These are phyloP conservation scores for Galerucella nymphaeae DNA, from an alignment of 2,888 invertebrate genomes.

Conservation along the genomic window DNA sequence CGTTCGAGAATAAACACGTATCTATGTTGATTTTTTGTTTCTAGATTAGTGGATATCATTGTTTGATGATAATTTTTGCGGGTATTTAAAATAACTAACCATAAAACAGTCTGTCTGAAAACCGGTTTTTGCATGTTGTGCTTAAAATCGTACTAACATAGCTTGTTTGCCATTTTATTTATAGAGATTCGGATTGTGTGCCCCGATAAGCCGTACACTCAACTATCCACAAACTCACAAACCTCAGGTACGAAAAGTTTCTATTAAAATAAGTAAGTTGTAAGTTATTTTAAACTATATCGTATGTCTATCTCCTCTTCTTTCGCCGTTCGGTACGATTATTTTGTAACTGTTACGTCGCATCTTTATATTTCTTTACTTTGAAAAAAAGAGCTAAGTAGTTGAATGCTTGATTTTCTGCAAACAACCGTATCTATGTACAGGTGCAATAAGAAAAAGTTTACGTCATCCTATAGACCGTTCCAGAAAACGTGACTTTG, in stretches of 20 bases:
- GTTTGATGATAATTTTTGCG: not conserved
- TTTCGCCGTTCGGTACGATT: not conserved
- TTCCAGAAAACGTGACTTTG: no score
- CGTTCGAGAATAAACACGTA: no score
- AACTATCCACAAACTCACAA: constrained; percentile 79
- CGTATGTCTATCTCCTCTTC: not conserved
- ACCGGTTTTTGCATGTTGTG: constrained; percentile 51
- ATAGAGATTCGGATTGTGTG: constrained; percentile 83
- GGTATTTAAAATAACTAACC: constrained; percentile 1
- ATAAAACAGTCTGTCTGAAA: constrained; percentile 46
- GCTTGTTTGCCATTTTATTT: constrained; percentile 63
- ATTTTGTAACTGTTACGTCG: constrained; percentile 5
- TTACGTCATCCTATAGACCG: no score
- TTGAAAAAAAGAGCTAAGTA: no score
- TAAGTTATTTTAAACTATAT: not conserved
- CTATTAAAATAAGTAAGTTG: constrained; percentile 31
- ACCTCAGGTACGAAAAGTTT: constrained; percentile 72
- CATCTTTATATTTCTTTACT: not conserved
- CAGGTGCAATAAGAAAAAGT: no score
- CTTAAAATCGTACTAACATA: constrained; percentile 61
- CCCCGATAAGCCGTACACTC: constrained; percentile 80
- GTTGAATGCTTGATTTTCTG: no score
- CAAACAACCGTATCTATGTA: no score
- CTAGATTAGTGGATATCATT: not conserved
- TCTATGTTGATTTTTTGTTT: not conserved